Conservation (phyloP, 2,797 vertebrate species). For the Danio jaintianensis region DNA sequence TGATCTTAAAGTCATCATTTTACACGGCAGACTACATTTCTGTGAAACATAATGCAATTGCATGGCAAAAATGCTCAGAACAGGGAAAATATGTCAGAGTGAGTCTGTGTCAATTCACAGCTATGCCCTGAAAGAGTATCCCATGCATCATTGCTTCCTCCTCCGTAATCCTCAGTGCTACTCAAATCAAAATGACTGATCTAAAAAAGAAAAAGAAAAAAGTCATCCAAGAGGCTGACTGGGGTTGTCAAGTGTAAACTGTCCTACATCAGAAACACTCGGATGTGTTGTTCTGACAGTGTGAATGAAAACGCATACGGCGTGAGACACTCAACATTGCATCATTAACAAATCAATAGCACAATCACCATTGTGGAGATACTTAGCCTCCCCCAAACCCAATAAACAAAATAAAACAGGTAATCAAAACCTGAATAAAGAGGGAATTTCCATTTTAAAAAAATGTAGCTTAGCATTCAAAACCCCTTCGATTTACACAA, state of each 20-base stretch:
- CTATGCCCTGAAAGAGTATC: background rate
- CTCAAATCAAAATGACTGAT: constrained; percentile 14
- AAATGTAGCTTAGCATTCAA: background rate
- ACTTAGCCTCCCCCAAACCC: background rate
- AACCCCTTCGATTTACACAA: background rate
- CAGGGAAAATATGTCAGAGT: constrained; percentile 6
- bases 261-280: background rate
- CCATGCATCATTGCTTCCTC: background rate
- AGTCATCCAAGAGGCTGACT: background rate
- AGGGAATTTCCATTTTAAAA: background rate
- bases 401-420: background rate
- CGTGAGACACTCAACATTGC: background rate
- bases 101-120: constrained; percentile 11
- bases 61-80: background rate
- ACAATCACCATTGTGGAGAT: background rate
- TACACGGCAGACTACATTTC: background rate
- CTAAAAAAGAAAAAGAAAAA: constrained; percentile 1
- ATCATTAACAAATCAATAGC: constrained; percentile 18
- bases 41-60: background rate
- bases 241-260: constrained; percentile 1
- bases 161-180: background rate
- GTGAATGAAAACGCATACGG: constrained; percentile 1
- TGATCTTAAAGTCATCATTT: background rate
- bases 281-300: constrained; percentile 29
- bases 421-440: background rate